Evolutionary conservation across 2,113 vertebrate species (phyloP), one percentile per base, ranked within the genome.

Genomic region (Leptobrachium ailaonicum): DNA sequence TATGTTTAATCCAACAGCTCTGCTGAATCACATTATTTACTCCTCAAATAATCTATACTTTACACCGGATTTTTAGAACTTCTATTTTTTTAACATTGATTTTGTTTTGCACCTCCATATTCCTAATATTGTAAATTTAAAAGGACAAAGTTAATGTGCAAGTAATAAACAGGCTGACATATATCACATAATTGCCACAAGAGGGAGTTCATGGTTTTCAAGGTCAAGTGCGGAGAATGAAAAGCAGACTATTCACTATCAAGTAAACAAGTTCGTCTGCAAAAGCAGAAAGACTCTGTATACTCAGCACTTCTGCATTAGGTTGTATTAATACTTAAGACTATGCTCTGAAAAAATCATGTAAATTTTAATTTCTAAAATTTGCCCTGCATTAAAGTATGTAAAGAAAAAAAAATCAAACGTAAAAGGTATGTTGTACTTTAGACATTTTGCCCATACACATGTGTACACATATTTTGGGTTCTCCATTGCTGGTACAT

Each of bases 171-270:
- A 32, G 20, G 20, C 20, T 32, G 20, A 32, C 20, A 32, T 32
- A 32, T 32, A 32, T 32, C 20, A 32, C 20, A 32, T 32, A 32
- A 32, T 32, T 88, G 82, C 88, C 89, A 90, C 82, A 86, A 84
- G 82, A 83, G 84, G 88, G 84, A 91, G 87, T 81, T 85, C 82
- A 85, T 82, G 81, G 88, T 89, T 88, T 75, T 44, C 83, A 86
- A 85, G 82, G 84, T 79, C 73, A 4, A 32, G 68, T 58, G 76
- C 62, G 50, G 4, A 76, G 14, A 47, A 82, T 60, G 40, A 9
- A 78, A 56, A n/a, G 54, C 7, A 20, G 50, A 67, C 71, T 67
- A 62, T 66, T 32, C 75, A 43, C 12, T 0, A 0, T 32, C 13
- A 20, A 69, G 79, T 72, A 75, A 76, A 80, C 77, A 0, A 4